Evolutionary conservation across 2,113 vertebrate species (phyloP), one percentile per base, ranked within the genome.

Genomic region (Oxygymnocypris stewartii): DNA sequence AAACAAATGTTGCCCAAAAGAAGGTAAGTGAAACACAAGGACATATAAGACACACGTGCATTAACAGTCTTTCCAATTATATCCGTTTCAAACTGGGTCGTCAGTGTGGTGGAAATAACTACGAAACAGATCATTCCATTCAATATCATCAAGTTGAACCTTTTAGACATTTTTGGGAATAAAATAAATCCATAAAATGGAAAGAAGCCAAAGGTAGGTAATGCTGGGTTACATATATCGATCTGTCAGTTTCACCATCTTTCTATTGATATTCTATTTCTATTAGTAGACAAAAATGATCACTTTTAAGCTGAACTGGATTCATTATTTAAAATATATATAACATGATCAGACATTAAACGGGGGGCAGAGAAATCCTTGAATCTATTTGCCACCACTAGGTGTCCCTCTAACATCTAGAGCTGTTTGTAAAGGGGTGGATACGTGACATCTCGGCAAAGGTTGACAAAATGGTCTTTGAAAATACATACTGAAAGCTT

Each of bases 401-500:
- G 94, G 90, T 93, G 94, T 92, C 94, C 89, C 89, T 93, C 81
- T 91, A 89, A 91, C 91, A 90, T 75, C 88, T 92, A 11, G 4
- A 42, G 11, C 35, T 12, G 40, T 65, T 65, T 63, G 57, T 80
- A 6, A 81, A 81, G 37, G 57, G 14, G 14, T 65, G 79, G 12
- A 12, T 37, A 18, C 54, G 25, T 80, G 57, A 63, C 37, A 81
- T 81, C 23, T 79, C n/a, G 8, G 57, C 57, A 44, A 81, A 40
- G 37, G 54, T 18, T 65, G 79, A 81, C 79, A 80, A 57, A 57
- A n/a, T n/a, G n/a, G n/a, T n/a, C n/a, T n/a, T n/a, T n/a, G n/a
- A n/a, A n/a, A n/a, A 65, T 4, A 81, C 1, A 65, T 28, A 16
- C 40, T 81, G 40, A 81, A 65, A 65, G 79, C 20, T n/a, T 37